Percentiles rank a stretch among this genome's conserved stretches.
Conservation (phyloP, 2,888 invertebrate species). For the Apocheima hispidaria region DNA sequence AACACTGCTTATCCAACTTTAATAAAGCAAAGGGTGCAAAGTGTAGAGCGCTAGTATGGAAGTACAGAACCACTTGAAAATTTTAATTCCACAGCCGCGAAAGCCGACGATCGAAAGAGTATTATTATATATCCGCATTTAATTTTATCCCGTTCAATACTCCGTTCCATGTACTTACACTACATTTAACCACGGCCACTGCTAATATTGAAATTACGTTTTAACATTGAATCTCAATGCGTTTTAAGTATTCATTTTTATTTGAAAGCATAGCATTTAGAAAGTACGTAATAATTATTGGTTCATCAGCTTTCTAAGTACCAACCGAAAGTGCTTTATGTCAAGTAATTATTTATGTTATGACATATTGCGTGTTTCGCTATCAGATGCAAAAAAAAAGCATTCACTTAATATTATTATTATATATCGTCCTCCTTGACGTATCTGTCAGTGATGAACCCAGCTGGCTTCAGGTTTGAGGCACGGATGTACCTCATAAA, state of each 20-base stretch:
- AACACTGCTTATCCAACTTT: slow-evolving; percentile 33
- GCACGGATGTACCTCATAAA: too few species aligned
- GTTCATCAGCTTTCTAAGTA: neutral
- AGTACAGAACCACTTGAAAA: slow-evolving; percentile 36
- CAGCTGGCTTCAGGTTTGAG: too few species aligned
- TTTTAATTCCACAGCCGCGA: slow-evolving; percentile 51
- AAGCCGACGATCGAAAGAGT: slow-evolving; percentile 36
- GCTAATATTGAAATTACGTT: slow-evolving; percentile 33
- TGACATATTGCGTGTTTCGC: too few species aligned
- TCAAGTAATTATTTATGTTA: neutral
- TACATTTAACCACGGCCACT: slow-evolving; percentile 4
- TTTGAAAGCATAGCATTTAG: neutral
- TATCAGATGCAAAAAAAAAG: neutral
- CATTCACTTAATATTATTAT: too few species aligned
- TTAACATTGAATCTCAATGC: neutral
- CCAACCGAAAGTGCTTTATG: too few species aligned
- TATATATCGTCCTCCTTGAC: too few species aligned
- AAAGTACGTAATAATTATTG: neutral
- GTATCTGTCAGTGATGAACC: too few species aligned
- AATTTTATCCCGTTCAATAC: slow-evolving; percentile 43
- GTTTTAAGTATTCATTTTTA: too few species aligned
- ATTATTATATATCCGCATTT: slow-evolving; percentile 51
- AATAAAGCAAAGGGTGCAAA: slow-evolving; percentile 29
- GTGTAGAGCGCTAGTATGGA: slow-evolving; percentile 38
- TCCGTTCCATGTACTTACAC: slow-evolving; percentile 16